These are phyloP conservation scores for Botia kubotai DNA, from an alignment of 2,797 vertebrate genomes.

Conservation along the genomic window DNA sequence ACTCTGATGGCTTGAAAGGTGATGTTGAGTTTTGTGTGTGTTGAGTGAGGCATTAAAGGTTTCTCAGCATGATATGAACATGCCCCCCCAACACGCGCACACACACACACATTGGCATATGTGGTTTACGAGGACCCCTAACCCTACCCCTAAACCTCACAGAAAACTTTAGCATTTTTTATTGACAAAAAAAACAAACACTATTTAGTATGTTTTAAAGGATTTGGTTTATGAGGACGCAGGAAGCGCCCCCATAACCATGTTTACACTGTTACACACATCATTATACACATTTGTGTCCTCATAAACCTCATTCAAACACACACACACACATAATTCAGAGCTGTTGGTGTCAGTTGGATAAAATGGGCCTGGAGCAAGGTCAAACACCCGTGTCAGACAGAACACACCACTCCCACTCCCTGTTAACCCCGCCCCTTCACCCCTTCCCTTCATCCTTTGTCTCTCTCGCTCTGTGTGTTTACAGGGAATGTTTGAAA, in stretches of 20 bases:
- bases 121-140: too few relatives aligned
- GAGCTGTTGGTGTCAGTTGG: slow-evolving; percentile 18
- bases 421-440: slow-evolving; percentile 69
- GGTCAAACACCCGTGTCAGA: slow-evolving; percentile 80
- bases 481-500: slow-evolving; percentile 11
- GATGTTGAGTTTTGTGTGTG: slow-evolving; percentile 28
- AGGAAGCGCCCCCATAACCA: too few relatives aligned
- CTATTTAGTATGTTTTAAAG: too few relatives aligned
- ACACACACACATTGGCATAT: too few relatives aligned
- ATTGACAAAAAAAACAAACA: too few relatives aligned
- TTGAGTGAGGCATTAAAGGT: slow-evolving; percentile 42
- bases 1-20: slow-evolving; percentile 11
- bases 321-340: slow-evolving; percentile 48
- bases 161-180: too few relatives aligned
- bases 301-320: neutral
- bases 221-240: too few relatives aligned
- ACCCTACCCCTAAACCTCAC: too few relatives aligned
- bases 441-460: slow-evolving; percentile 15
- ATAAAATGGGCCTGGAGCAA: slow-evolving; percentile 67
- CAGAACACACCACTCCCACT: slow-evolving; percentile 74
- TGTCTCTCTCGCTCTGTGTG: neutral
- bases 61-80: slow-evolving; percentile 4
- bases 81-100: neutral
- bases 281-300: too few relatives aligned
- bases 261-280: slow-evolving; percentile 19